A percentile compares a stretch with the other conserved stretches of the same genome.
These are phyloP conservation scores for Gryllus longicercus DNA, from an alignment of 2,888 invertebrate genomes.

Conservation along the genomic window DNA sequence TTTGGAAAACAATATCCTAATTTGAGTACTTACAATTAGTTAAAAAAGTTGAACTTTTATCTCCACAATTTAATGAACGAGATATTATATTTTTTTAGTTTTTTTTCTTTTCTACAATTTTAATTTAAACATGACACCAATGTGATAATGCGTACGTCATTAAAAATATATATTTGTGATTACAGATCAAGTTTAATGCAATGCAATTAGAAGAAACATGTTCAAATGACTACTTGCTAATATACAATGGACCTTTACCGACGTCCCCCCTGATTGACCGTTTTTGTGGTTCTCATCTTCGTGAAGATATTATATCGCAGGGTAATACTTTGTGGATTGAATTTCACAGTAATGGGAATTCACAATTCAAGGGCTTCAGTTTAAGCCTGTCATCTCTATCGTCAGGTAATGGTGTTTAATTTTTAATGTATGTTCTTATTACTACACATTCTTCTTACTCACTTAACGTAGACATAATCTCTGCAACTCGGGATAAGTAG, in stretches of 20 bases:
- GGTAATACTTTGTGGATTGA: constrained; percentile 61
- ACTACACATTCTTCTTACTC: no score
- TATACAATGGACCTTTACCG: constrained; percentile 53
- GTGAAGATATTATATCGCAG: constrained; percentile 51
- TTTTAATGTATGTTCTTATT: no score
- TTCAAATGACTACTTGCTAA: constrained; percentile 53
- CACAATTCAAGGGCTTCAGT: constrained; percentile 45
- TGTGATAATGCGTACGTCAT: background rate
- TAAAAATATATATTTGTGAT: constrained; percentile 26
- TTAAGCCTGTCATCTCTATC: constrained; percentile 41
- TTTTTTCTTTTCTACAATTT: background rate
- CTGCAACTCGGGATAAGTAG: no score
- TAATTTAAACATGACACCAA: background rate
- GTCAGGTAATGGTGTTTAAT: constrained; percentile 38
- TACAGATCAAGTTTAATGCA: constrained; percentile 51
- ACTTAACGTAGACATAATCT: no score
- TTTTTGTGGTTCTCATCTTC: constrained; percentile 59
- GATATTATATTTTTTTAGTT: no score
- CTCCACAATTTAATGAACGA: no score
- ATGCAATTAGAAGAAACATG: constrained; percentile 59
- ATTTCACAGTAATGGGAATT: constrained; percentile 58
- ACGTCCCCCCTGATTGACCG: constrained; percentile 54
- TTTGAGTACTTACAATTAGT: no score
- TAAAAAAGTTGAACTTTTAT: no score
- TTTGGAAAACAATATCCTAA: no score